These are phyloP conservation scores for Heterocephalus glaber DNA, from an alignment of 2,113 vertebrate genomes.

Conservation along the genomic window DNA sequence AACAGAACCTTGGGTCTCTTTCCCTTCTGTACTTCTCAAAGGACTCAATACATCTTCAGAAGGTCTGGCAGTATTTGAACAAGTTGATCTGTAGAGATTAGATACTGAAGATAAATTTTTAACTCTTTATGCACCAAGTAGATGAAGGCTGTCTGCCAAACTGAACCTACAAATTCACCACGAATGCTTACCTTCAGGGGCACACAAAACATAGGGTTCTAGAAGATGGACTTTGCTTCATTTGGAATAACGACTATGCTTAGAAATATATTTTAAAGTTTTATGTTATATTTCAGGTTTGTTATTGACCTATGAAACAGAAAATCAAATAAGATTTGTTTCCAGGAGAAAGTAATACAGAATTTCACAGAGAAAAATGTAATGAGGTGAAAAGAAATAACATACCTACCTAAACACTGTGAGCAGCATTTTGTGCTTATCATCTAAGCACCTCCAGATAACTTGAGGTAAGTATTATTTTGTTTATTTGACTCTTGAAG, in stretches of 20 bases:
- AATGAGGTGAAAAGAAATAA: neutral
- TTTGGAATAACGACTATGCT: neutral
- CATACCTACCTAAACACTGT: no score
- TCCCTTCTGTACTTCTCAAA: neutral
- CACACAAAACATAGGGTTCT: neutral
- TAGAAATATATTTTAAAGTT: neutral
- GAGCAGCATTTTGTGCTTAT: neutral
- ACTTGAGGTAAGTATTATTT: neutral
- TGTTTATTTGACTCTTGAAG: neutral
- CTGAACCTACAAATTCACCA: neutral
- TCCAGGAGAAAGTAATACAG: neutral
- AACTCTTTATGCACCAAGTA: neutral
- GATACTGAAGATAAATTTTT: neutral
- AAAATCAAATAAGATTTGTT: neutral
- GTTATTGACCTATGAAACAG: neutral
- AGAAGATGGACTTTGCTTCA: neutral
- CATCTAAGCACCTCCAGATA: neutral
- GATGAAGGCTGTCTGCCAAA: neutral
- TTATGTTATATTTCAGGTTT: neutral
- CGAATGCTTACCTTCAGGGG: neutral
- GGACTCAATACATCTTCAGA: neutral
- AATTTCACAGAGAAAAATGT: neutral
- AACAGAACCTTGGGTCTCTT: neutral
- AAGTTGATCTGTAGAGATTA: neutral
- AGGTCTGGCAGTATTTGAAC: neutral